Evolutionary conservation across 2,888 invertebrate species (phyloP), one percentile per base, ranked within the genome.

Genomic region (Steromphala cineraria): DNA sequence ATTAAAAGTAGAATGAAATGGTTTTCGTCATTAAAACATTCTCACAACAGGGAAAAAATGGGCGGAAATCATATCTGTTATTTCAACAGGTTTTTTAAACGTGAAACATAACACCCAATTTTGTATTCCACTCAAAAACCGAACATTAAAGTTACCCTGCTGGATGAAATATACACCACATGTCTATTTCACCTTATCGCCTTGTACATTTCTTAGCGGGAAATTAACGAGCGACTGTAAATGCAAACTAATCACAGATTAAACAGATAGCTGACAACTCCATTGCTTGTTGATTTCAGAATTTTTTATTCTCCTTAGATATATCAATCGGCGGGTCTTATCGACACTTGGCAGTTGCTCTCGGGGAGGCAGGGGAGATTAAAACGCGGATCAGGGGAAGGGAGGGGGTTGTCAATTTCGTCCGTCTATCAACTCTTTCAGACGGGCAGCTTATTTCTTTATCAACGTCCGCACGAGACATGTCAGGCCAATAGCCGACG

Each of bases 201-300:
- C 52, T 40, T 75, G 75, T 75, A 52, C 53, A 75, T 75, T 75
- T 75, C 75, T 75, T 40, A 52, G 40, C 52, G 52, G 52, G 75
- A 75, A 75, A 75, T 75, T 75, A 75, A 75, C 75, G 75, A 75
- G 75, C 46, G 75, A 24, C 75, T 75, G 75, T 75, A 75, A 75
- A 75, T 75, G 40, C 52, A 13, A 75, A 75, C 40, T 75, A 52
- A 75, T 75, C 75, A 53, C 75, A 75, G 75, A 75, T 75, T 75
- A 21, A 21, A 52, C 24, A n/a, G 75, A 75, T 75, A 75, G 46
- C 15, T 52, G 40, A 21, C 52, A 24, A 24, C 52, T n/a, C 28
- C 24, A 52, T 15, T 75, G 46, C 46, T 52, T 52, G 52, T 52
- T 21, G 52, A 46, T 52, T 40, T 75, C 21, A 52, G 19, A 75